Base-by-base conservation (phyloP, 1,140 invertebrate genomes). In the Drosophila lacertosa region DNA sequence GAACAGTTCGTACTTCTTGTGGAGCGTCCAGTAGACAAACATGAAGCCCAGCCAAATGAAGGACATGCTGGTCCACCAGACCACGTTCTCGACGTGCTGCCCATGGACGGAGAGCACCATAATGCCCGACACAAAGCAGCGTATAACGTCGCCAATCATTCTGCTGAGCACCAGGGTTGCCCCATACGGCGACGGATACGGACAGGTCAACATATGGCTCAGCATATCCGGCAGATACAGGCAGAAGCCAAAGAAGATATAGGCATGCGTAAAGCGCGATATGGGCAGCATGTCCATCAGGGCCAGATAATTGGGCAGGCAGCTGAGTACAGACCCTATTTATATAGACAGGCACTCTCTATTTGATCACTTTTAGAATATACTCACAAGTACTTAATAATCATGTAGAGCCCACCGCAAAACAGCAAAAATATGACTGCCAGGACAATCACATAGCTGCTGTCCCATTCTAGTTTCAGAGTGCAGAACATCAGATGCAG, bases 371-470 rank as follows among this genome's bases (percentile, higher is more conserved):
- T n/a, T n/a, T n/a, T 0, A 18, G 18, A 9, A 1, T 9, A 11
- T 29, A 83, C 79, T 57, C 18, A 82, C 79, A 82, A 83, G n/a
- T 78, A 78, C 18, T 74, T 83, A 2, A 42, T 29, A 13, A 78
- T 15, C 55, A 78, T 44, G 24, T 57, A 50, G 1, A 57, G 11
- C 5, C 64, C 0, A 1, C 9, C 10, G 11, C 35, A 59, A 0
- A 44, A 2, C 5, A 59, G 0, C 10, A 72, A 2, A 1, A 67
- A 4, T 3, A 63, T 0, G 0, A 40, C 10, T 18, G 3, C 22
- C 2, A 33, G 4, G 0, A 60, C 9, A 7, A 70, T 5, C 1
- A 42, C 35, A 22, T 37, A 62, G 4, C 18, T 1, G 0, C 26
- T 20, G 7, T 47, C 5, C 13, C 16, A 24, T 0, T 32, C 7